A percentile compares a stretch with the other conserved stretches of the same genome.
These are phyloP conservation scores for Drosophila biarmipes DNA, from an alignment of 1,140 invertebrate species.

Conservation along the genomic window DNA sequence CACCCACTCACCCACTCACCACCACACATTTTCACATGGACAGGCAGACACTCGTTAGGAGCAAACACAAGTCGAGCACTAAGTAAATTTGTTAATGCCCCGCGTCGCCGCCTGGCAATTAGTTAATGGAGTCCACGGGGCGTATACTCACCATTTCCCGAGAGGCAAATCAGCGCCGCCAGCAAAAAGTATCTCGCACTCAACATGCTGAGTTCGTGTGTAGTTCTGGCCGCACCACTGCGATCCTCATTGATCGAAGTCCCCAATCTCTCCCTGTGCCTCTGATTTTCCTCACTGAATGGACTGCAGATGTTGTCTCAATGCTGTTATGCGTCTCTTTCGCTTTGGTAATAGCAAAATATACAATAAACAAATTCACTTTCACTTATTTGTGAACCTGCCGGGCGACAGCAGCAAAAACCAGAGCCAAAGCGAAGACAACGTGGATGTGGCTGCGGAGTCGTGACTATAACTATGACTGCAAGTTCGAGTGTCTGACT, in stretches of 20 bases:
- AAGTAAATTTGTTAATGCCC: conserved; percentile 55
- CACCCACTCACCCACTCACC: background rate
- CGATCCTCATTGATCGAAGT: conserved; percentile 1
- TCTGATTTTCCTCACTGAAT: background rate
- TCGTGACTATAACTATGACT: conserved; percentile 52
- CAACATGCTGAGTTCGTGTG: conserved; percentile 12
- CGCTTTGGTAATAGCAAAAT: conserved; percentile 79
- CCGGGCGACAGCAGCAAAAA: conserved; percentile 23
- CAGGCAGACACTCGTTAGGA: background rate
- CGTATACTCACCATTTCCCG: conserved; percentile 35
- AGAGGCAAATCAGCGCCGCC: conserved; percentile 17
- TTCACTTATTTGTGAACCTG: conserved; percentile 82
- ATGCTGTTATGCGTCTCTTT: conserved; percentile 58
- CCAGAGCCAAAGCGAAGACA: conserved; percentile 15
- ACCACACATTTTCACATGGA: background rate
- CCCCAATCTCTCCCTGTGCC: background rate
- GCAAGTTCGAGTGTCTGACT: conserved; percentile 46
- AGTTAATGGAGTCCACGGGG: conserved; percentile 51
- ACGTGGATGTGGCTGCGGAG: conserved; percentile 13
- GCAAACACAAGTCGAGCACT: conserved; percentile 21
- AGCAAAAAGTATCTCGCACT: conserved; percentile 24
- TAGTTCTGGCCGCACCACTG: background rate
- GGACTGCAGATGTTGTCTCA: conserved; percentile 32
- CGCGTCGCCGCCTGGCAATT: conserved; percentile 32
- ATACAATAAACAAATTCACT: conserved; percentile 82